phyloP scores from a whole-genome alignment of 2,113 vertebrate species.

The human region GRCh38 chr2:36518001-36518500 shows the following conservation, averaged over 20 bases:
- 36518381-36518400: neutral
- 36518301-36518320: neutral
- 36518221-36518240: neutral
- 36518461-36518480: neutral
- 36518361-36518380: neutral
- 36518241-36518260: neutral
- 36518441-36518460: neutral
- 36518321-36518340: neutral
- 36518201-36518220: neutral
- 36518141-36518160: neutral
- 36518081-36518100: neutral
- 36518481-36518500: neutral
- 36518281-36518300: constrained; percentile 7
- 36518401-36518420: neutral
- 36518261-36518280: neutral
- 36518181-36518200: neutral
- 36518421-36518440: neutral
- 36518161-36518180: neutral
- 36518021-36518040: neutral
- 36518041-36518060: neutral
- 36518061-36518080: no score
- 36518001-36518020: neutral
- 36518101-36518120: neutral
- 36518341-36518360: neutral
- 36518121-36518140: neutral